These are phyloP conservation scores for Sula dactylatra DNA, from an alignment of 2,113 vertebrate species.

Conservation along the genomic window DNA sequence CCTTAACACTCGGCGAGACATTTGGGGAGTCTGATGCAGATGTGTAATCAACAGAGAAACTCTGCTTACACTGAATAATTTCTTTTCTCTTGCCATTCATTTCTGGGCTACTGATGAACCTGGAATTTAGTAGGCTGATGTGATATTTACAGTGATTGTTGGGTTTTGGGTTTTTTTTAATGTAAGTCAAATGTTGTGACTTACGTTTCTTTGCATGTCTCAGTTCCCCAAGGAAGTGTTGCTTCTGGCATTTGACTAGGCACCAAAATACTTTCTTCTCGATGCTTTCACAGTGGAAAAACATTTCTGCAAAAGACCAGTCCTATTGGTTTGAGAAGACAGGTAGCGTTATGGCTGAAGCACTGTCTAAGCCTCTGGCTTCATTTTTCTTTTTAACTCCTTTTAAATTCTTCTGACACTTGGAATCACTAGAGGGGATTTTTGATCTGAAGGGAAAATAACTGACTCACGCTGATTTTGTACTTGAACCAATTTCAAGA, in stretches of 20 bases:
- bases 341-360: not conserved
- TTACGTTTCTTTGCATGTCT: not conserved
- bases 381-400: not conserved
- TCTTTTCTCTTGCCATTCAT: not conserved
- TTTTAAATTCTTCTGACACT: not conserved
- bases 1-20: rapidly evolving
- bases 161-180: not conserved
- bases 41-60: not conserved
- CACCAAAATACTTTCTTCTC: not conserved
- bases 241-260: not conserved
- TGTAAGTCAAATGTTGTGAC: not conserved
- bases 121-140: not conserved
- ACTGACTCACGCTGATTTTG: rapidly evolving
- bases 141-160: not conserved
- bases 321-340: not conserved
- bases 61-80: not conserved
- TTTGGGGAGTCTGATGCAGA: not conserved
- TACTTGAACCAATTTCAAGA: not conserved
- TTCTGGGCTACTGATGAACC: not conserved
- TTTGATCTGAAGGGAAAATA: not conserved
- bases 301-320: not conserved
- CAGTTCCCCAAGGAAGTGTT: not conserved
- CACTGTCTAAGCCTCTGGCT: not conserved
- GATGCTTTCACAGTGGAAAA: not conserved
- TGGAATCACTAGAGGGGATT: not conserved